Conservation (phyloP, 2,797 vertebrate species). For the Mormyrus proboscirostris region DNA sequence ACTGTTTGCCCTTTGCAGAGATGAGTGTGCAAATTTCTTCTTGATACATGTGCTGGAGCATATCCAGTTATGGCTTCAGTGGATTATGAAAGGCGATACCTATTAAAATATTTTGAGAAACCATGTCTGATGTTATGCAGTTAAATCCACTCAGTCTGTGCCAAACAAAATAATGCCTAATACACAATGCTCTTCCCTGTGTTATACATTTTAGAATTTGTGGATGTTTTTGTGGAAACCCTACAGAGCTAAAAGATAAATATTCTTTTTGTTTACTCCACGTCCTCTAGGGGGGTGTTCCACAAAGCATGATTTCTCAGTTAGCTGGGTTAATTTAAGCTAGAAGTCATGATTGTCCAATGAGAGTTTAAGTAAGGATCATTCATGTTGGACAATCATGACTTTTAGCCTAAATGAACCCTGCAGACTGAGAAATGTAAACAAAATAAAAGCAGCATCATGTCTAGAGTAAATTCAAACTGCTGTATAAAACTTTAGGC, state of each 20-base stretch:
- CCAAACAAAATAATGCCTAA: not conserved
- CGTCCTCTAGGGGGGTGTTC: not conserved
- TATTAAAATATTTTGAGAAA: constrained; percentile 2
- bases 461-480: not conserved
- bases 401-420: too few species aligned
- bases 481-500: not conserved
- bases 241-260: not conserved
- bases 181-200: not conserved
- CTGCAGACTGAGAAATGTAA: not conserved
- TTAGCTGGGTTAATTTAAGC: not conserved
- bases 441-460: not conserved
- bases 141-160: not conserved
- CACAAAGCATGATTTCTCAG: not conserved
- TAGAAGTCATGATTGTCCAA: not conserved
- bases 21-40: not conserved
- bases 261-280: not conserved
- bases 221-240: not conserved
- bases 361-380: not conserved
- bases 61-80: not conserved
- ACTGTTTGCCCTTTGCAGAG: constrained; percentile 1
- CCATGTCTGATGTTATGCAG: not conserved
- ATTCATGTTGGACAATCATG: too few species aligned
- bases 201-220: not conserved
- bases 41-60: not conserved
- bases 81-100: not conserved